These are phyloP conservation scores for Zhengitettix transpicula DNA, from an alignment of 2,888 invertebrate genomes.

Conservation along the genomic window DNA sequence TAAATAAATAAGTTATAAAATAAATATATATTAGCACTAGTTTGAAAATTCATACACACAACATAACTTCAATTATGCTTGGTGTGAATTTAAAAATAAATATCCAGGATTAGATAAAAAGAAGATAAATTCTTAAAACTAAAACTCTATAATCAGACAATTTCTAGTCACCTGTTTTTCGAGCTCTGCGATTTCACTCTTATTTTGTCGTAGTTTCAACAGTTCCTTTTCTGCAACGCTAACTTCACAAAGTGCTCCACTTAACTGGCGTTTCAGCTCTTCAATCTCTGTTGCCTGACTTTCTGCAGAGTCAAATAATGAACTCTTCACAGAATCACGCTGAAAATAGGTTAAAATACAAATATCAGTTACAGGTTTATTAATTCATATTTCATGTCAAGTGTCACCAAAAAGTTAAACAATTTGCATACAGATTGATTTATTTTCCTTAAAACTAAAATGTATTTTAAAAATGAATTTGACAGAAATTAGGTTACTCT, in stretches of 20 bases:
- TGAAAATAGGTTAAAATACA: background rate
- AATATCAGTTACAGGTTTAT: background rate
- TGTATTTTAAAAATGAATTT: too few species aligned
- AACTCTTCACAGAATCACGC: constrained; percentile 13
- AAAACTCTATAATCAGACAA: too few species aligned
- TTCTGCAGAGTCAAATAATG: constrained; percentile 32
- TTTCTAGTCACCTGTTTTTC: constrained; percentile 36
- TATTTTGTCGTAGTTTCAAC: constrained; percentile 48
- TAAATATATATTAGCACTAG: too few species aligned
- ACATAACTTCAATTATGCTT: too few species aligned
- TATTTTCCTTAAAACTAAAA: too few species aligned
- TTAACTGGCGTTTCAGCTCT: constrained; percentile 52
- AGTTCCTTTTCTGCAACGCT: constrained; percentile 55
- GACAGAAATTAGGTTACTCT: too few species aligned
- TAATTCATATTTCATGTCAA: too few species aligned
- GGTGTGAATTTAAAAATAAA: background rate
- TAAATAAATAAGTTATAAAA: too few species aligned
- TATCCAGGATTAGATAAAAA: background rate
- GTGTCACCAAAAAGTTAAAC: too few species aligned
- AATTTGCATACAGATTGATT: too few species aligned
- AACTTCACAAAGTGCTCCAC: constrained; percentile 41
- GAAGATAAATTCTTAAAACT: background rate
- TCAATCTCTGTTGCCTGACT: constrained; percentile 50
- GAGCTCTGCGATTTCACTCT: constrained; percentile 49
- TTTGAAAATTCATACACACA: too few species aligned